phyloP scores from a whole-genome alignment of 92 coral and sea anemone species.

The Galaxea fascicularis region DNA sequence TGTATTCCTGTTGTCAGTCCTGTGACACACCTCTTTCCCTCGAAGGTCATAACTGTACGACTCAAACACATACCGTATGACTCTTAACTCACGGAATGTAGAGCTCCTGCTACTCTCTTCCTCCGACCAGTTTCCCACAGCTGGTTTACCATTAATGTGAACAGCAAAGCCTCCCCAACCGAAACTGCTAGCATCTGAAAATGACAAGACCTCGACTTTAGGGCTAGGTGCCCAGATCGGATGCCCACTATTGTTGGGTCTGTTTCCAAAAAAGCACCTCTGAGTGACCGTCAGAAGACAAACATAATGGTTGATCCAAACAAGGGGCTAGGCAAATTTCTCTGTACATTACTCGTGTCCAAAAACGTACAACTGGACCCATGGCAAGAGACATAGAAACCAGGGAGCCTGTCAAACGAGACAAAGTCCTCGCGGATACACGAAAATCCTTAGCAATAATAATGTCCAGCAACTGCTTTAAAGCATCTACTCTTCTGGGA shows the following conservation, averaged over 20 bases:
- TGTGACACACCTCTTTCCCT: constrained; percentile 58
- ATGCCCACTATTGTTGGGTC: constrained; percentile 29
- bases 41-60: constrained; percentile 41
- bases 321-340: constrained; percentile 24
- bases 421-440: constrained; percentile 37
- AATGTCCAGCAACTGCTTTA: background rate
- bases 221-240: constrained; percentile 62
- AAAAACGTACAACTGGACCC: constrained; percentile 63
- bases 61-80: constrained; percentile 54
- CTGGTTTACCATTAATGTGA: constrained; percentile 58
- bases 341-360: constrained; percentile 59
- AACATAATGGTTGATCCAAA: constrained; percentile 32
- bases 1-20: constrained; percentile 61
- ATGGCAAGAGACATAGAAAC: constrained; percentile 71
- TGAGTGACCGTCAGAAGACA: constrained; percentile 37
- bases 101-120: constrained; percentile 65
- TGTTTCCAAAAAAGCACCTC: constrained; percentile 52
- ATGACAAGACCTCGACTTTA: constrained; percentile 52
- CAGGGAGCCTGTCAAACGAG: constrained; percentile 48
- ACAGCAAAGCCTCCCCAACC: too few relatives aligned
- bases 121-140: constrained; percentile 69
- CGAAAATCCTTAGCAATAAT: background rate
- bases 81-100: constrained; percentile 73
- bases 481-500: constrained; percentile 3
- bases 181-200: constrained; percentile 77